phyloP scores from a whole-genome alignment of 2,888 invertebrate genomes.

The Drosophila emarginata region DNA sequence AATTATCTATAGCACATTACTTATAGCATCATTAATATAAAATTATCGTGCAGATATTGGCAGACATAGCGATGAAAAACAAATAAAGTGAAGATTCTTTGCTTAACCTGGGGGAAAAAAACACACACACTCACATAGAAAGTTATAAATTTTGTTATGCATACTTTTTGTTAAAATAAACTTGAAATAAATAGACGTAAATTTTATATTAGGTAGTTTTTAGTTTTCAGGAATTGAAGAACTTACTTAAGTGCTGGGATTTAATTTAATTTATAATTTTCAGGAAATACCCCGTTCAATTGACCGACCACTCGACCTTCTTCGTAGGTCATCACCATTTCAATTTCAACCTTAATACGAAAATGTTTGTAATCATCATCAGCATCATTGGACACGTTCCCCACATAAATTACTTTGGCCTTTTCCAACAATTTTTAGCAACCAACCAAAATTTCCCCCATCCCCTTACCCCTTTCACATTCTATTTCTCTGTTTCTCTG shows the following conservation, averaged over 20 bases:
- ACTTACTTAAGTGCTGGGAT: neutral
- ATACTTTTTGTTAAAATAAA: neutral
- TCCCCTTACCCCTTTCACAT: neutral
- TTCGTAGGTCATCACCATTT: conserved; percentile 1
- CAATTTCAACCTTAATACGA: conserved; percentile 9
- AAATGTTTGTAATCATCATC: conserved; percentile 19
- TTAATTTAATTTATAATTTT: neutral
- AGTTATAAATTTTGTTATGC: neutral
- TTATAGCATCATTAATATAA: neutral
- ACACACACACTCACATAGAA: neutral
- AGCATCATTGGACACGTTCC: conserved; percentile 12
- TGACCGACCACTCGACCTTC: neutral
- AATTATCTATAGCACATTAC: neutral
- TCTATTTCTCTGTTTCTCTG: neutral
- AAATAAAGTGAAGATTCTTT: neutral
- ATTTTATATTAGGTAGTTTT: neutral
- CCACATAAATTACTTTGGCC: conserved; percentile 26
- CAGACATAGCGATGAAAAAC: neutral
- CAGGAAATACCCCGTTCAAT: neutral
- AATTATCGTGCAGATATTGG: neutral
- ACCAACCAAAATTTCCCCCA: neutral
- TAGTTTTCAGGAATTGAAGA: neutral
- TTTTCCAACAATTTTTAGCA: conserved; percentile 14
- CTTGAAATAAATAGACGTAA: neutral
- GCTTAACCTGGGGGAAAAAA: neutral